These are phyloP conservation scores for Oncorhynchus clarkii DNA, from an alignment of 2,113 vertebrate genomes.

Conservation along the genomic window DNA sequence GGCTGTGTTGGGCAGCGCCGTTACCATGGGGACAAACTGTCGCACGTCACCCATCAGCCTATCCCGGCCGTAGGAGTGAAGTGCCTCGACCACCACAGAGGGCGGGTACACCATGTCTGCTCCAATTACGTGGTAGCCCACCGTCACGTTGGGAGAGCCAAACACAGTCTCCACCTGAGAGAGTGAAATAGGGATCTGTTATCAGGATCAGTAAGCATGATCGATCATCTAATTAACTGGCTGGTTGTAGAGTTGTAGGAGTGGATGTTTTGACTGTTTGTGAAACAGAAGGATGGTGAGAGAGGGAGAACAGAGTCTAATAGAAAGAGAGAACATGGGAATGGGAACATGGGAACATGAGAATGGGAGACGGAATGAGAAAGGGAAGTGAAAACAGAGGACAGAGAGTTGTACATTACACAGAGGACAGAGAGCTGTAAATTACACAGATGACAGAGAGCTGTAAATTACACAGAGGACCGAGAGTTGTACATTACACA, in stretches of 20 bases:
- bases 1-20: slow-evolving; percentile 82
- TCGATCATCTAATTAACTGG: no score
- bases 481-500: no score
- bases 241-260: no score
- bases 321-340: not conserved
- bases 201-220: no score
- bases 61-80: slow-evolving; percentile 81
- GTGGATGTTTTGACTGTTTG: not conserved
- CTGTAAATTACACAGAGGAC: no score
- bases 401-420: no score
- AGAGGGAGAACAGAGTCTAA: not conserved
- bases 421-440: no score
- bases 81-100: slow-evolving; percentile 78
- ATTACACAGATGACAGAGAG: no score
- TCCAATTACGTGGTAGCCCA: slow-evolving; percentile 86
- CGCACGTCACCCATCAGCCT: slow-evolving; percentile 87
- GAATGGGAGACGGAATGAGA: no score
- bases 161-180: slow-evolving; percentile 87
- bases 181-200: not conserved
- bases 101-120: slow-evolving; percentile 84
- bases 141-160: slow-evolving; percentile 84
- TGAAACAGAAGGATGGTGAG: not conserved
- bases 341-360: no score
- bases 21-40: slow-evolving; percentile 83
- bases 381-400: no score